Evolutionary conservation across 2,113 vertebrate species (phyloP), one percentile per base, ranked within the genome.

Genomic region (Pandion haliaetus): DNA sequence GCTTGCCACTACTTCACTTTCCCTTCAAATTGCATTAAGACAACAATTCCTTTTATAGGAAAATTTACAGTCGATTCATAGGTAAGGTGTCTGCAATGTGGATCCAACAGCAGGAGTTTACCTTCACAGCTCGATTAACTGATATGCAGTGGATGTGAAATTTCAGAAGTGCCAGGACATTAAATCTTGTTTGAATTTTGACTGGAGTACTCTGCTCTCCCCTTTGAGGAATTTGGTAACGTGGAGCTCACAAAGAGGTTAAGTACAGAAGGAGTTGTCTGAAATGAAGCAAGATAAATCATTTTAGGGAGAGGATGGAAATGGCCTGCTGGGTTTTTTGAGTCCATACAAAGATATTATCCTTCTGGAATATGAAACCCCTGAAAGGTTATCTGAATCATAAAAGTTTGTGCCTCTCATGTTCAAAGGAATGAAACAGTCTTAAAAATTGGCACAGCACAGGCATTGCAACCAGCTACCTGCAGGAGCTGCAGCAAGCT

Each of bases 351-450:
- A 65, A 81, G 58, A 88, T 93, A 65, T 50, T 71, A 73, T 55
- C 49, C 40, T 83, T 72, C 65, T 77, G 65, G 54, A 70, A 91
- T 71, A 83, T 23, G 71, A 96, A 65, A 36, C 44, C 45, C 14
- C 57, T 38, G 42, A 93, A 96, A 96, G 20, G 31, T 95, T 94
- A 77, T 95, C 77, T 95, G 77, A 93, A 50, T 62, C 77, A 59
- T 36, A 79, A 63, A 84, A 71, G 29, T 62, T 70, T n/a, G 66
- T 58, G 72, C 80, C 42, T 81, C 47, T 93, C 66, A 54, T 24
- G 49, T 91, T 95, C 81, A 92, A 87, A 88, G 40, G 61, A 84
- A 40, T 65, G 32, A 86, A 94, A 83, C 5, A 12, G 20, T 38
- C 62, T n/a, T 40, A 52, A 88, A 94, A 93, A 15, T 8, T 88